These are phyloP conservation scores for Neoaliturus tenellus DNA, from an alignment of 2,888 invertebrate genomes.

Conservation along the genomic window DNA sequence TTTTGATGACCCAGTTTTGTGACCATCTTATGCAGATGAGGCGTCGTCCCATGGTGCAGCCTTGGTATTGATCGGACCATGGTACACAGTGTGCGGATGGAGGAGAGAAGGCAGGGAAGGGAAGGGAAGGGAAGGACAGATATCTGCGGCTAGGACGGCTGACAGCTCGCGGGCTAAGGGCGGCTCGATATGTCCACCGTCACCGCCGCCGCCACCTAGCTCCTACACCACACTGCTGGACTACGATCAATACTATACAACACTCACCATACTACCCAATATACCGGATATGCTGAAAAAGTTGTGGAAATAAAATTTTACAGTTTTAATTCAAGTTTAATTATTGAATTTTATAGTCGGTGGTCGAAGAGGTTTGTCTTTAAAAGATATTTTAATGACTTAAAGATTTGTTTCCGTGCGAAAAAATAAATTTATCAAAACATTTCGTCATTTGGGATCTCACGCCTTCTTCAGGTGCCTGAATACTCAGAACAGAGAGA, in stretches of 20 bases:
- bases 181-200: conserved; percentile 31
- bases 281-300: too few species aligned
- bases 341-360: too few species aligned
- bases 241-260: conserved; percentile 13
- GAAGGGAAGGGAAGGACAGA: conserved; percentile 36
- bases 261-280: neutral
- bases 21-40: neutral
- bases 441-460: too few species aligned
- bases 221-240: neutral
- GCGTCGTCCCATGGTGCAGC: neutral
- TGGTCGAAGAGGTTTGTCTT: too few species aligned
- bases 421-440: too few species aligned
- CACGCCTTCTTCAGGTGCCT: too few species aligned
- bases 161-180: conserved; percentile 33
- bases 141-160: conserved; percentile 37
- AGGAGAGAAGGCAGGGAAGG: conserved; percentile 14
- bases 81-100: conserved; percentile 13
- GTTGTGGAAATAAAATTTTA: too few species aligned
- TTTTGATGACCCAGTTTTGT: neutral
- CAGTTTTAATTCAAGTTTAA: too few species aligned
- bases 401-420: too few species aligned
- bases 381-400: too few species aligned
- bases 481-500: too few species aligned
- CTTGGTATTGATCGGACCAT: conserved; percentile 24
- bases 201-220: conserved; percentile 10